Evolutionary conservation across 2,113 vertebrate species (phyloP).

Genomic region (Uropsilus gracilis): DNA sequence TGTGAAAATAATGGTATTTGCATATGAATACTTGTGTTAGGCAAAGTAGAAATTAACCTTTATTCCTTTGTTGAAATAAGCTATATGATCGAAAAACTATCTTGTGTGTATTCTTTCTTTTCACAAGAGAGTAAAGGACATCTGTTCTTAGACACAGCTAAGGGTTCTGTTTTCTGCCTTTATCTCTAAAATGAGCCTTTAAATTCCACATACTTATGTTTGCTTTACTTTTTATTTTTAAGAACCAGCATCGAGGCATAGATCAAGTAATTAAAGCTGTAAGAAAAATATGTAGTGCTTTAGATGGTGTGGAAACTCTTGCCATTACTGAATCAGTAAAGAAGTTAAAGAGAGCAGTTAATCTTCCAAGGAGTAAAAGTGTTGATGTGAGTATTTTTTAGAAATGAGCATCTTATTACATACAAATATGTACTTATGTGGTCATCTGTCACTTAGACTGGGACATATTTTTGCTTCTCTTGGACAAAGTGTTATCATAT

Average conservation of each 20-base stretch:
- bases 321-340: conserved; percentile 92
- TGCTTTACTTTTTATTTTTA: conserved; percentile 69
- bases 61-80: not conserved
- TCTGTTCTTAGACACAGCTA: not conserved
- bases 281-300: conserved; percentile 93
- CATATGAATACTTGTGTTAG: conserved; percentile 27
- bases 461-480: not conserved
- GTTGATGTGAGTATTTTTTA: conserved; percentile 87
- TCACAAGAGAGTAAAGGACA: not conserved
- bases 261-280: conserved; percentile 93
- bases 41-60: conserved; percentile 21
- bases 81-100: not conserved
- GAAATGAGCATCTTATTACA: not conserved
- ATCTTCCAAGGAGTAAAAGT: conserved; percentile 90
- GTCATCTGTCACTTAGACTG: not conserved
- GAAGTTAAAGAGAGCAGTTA: conserved; percentile 92
- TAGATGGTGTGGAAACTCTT: conserved; percentile 94
- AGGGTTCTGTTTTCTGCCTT: conserved; percentile 49
- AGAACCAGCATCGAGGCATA: conserved; percentile 91
- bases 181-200: conserved; percentile 17
- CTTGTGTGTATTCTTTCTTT: conserved; percentile 42
- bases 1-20: conserved; percentile 34
- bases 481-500: not conserved
- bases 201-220: conserved; percentile 48
- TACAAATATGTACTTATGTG: not conserved